phyloP scores from a whole-genome alignment of 2,888 invertebrate species.

The Mythimna loreyi region DNA sequence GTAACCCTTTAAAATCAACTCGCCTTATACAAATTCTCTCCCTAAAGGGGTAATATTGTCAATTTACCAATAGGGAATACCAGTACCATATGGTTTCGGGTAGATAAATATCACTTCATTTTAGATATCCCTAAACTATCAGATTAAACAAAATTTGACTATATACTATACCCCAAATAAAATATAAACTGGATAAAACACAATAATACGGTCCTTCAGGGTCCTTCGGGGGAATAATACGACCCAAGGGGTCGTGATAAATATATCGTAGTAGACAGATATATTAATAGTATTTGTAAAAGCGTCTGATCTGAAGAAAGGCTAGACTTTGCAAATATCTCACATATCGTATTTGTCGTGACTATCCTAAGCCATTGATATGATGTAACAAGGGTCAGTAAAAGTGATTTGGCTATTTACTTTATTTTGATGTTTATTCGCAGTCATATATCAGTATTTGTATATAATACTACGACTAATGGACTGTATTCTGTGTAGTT shows the following conservation, averaged over 20 bases:
- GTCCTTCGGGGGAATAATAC: no score
- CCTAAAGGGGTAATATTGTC: no score
- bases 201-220: background rate
- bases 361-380: slow-evolving; percentile 5
- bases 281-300: slow-evolving; percentile 29
- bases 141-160: background rate
- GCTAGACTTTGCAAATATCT: slow-evolving; percentile 10
- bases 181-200: slow-evolving; percentile 3
- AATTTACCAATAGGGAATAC: background rate
- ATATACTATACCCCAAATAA: background rate
- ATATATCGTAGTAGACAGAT: slow-evolving; percentile 17
- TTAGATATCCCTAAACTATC: background rate
- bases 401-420: slow-evolving; percentile 2
- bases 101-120: background rate
- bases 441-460: background rate
- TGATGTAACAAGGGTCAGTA: slow-evolving; percentile 9
- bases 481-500: slow-evolving; percentile 13
- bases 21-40: no score
- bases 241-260: background rate
- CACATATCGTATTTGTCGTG: background rate
- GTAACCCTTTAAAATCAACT: no score
- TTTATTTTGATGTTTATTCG: slow-evolving; percentile 7
- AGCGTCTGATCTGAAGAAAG: slow-evolving; percentile 15
- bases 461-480: slow-evolving; percentile 8
- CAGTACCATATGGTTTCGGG: background rate